Percentiles rank a stretch among this genome's conserved stretches.
Evolutionary conservation across 2,797 vertebrate species (phyloP).

Genomic region (Sphenodon punctatus): DNA sequence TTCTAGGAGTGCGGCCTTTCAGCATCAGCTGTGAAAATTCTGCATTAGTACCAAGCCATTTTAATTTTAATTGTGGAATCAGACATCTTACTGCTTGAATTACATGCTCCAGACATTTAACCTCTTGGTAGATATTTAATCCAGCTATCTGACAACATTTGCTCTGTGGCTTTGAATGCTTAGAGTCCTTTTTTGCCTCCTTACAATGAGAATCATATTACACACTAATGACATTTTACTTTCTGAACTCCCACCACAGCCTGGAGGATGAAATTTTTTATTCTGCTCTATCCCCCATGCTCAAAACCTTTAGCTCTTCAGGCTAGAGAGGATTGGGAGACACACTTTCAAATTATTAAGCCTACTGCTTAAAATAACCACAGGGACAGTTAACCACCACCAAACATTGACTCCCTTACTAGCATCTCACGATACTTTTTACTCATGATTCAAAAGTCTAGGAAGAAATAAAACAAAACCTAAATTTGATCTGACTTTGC

Average conservation of each 20-base stretch:
- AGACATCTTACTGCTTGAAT: background rate
- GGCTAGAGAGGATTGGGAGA: background rate
- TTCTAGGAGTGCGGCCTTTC: background rate
- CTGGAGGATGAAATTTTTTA: too few species aligned
- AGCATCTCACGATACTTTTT: background rate
- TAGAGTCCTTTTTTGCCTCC: background rate
- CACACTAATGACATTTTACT: background rate
- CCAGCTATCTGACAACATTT: background rate
- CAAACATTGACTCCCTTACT: background rate
- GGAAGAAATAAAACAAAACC: too few species aligned
- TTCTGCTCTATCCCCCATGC: too few species aligned
- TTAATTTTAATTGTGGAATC: background rate
- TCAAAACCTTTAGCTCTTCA: rapidly evolving
- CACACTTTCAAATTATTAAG: background rate
- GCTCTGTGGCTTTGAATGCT: background rate
- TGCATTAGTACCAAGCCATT: background rate
- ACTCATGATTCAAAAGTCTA: background rate
- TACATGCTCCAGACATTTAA: background rate
- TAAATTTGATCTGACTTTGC: background rate
- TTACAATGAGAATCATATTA: background rate
- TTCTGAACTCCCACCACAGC: background rate
- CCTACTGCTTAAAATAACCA: background rate
- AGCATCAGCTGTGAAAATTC: background rate
- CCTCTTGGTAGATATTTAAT: background rate
- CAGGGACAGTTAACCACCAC: background rate